phyloP scores from a whole-genome alignment of 2,113 vertebrate species.

The Pipra filicauda region DNA sequence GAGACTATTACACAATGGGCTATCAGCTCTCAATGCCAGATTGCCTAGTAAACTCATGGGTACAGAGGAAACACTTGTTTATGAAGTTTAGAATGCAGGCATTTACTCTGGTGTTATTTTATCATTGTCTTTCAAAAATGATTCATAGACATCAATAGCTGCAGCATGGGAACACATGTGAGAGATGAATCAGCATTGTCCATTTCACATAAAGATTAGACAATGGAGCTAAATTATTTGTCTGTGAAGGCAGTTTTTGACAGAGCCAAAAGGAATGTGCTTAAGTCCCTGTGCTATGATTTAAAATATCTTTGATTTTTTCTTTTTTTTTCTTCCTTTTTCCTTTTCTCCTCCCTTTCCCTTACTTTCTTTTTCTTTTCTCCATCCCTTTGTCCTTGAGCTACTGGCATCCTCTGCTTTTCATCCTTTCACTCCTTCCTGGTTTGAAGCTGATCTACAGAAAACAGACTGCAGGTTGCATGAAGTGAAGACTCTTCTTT shows the following conservation, averaged over 20 bases:
- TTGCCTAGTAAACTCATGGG: neutral
- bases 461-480: conserved; percentile 70
- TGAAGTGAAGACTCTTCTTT: conserved; percentile 59
- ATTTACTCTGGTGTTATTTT: neutral
- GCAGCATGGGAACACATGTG: neutral
- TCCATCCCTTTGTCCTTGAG: neutral
- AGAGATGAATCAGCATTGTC: neutral
- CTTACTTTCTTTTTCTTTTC: neutral
- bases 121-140: neutral
- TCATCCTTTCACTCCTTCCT: neutral
- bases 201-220: neutral
- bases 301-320: neutral
- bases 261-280: neutral
- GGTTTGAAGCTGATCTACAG: conserved; percentile 72
- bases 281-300: neutral
- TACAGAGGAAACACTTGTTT: neutral
- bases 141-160: neutral
- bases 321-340: too few species aligned
- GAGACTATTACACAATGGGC: neutral
- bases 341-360: neutral
- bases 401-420: neutral
- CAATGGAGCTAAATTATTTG: neutral
- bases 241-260: neutral
- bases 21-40: neutral
- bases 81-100: neutral